Conservation (phyloP, 2,888 invertebrate species). For the Dicyrtomina minuta region DNA sequence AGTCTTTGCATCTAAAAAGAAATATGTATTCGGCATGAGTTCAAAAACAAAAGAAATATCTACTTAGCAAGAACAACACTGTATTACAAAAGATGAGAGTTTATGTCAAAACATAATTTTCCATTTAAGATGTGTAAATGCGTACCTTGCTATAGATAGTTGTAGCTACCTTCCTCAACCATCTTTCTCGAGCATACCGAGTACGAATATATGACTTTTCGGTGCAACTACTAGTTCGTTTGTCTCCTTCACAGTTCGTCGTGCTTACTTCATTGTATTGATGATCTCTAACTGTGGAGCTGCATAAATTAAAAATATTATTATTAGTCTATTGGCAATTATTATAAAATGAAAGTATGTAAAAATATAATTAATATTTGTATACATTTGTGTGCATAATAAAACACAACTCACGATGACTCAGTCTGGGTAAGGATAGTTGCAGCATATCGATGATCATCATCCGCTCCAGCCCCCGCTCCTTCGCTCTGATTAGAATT, state of each 20-base stretch:
- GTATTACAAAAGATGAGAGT: too few species aligned
- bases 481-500: too few species aligned
- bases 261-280: constrained; percentile 43
- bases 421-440: constrained; percentile 45
- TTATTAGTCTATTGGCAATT: background rate
- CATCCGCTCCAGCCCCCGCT: constrained; percentile 4
- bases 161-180: constrained; percentile 27
- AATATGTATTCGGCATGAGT: background rate
- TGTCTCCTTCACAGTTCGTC: constrained; percentile 6
- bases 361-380: background rate
- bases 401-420: constrained; percentile 37
- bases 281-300: constrained; percentile 42
- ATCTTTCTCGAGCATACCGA: constrained; percentile 35
- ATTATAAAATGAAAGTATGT: background rate
- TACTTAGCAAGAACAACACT: too few species aligned
- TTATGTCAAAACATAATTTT: too few species aligned
- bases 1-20: constrained; percentile 35
- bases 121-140: too few species aligned
- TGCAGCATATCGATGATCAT: constrained; percentile 50
- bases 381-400: background rate
- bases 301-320: too few species aligned
- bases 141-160: constrained; percentile 42
- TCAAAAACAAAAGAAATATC: too few species aligned
- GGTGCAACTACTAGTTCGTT: background rate
- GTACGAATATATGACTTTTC: constrained; percentile 34